A percentile compares a stretch with the other conserved stretches of the same genome.
These are phyloP conservation scores for Suricata suricatta DNA, from an alignment of 2,113 vertebrate genomes.

Conservation along the genomic window DNA sequence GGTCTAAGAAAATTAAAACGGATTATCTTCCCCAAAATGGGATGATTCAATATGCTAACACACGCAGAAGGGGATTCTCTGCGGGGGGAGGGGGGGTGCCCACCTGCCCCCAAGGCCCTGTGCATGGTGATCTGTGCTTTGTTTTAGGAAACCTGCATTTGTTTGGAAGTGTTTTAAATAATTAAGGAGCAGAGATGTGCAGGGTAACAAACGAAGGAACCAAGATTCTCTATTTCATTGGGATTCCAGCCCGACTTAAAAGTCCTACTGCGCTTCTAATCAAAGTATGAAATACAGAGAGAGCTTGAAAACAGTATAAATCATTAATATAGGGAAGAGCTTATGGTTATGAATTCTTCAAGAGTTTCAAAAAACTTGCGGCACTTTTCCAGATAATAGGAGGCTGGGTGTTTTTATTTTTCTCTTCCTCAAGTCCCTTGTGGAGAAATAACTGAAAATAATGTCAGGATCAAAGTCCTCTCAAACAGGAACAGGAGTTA, in stretches of 20 bases:
- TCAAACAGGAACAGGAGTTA: neutral
- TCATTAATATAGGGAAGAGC: constrained; percentile 19
- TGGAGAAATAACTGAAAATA: constrained; percentile 49
- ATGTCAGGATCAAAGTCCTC: neutral
- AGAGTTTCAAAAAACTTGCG: constrained; percentile 12
- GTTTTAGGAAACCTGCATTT: constrained; percentile 57
- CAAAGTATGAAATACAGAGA: constrained; percentile 51
- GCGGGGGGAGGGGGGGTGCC: no score
- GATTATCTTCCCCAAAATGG: constrained; percentile 59
- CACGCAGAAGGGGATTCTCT: neutral
- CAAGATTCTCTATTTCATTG: constrained; percentile 49
- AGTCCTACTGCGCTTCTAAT: constrained; percentile 43
- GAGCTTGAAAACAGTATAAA: constrained; percentile 56
- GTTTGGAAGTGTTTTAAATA: constrained; percentile 60
- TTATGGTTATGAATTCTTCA: constrained; percentile 57
- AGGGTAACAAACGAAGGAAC: neutral
- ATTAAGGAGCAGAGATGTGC: constrained; percentile 53
- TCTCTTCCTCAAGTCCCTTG: neutral
- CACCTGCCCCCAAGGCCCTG: neutral
- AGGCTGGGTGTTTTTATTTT: neutral
- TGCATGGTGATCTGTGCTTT: constrained; percentile 8
- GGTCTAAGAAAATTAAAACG: neutral
- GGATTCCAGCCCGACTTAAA: constrained; percentile 47
- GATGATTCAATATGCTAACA: constrained; percentile 62
- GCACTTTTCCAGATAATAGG: neutral